Evolutionary conservation across 2,113 vertebrate species (phyloP).

Genomic region (Atlantisia rogersi): DNA sequence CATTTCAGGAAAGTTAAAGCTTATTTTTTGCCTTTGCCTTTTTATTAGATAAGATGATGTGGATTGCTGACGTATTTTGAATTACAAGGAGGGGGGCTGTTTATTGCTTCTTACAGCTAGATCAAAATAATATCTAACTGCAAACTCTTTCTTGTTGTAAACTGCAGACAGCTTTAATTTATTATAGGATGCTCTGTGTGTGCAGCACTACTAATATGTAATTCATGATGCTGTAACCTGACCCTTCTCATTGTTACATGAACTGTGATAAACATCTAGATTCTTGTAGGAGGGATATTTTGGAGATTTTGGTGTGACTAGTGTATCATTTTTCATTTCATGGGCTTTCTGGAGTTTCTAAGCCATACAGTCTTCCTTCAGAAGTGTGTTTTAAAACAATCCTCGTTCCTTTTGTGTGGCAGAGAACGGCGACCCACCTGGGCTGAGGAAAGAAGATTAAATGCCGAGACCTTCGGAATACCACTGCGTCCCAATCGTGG

Average conservation of each 20-base stretch:
- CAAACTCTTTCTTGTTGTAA: neutral
- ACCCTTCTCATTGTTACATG: neutral
- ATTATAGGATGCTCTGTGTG: neutral
- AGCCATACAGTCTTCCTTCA: neutral
- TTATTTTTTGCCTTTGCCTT: neutral
- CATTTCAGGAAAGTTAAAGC: neutral
- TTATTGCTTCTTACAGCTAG: neutral
- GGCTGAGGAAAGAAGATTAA: slow-evolving; percentile 95
- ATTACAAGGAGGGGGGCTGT: no score
- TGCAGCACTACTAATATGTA: neutral
- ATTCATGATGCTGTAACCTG: neutral
- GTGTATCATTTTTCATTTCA: neutral
- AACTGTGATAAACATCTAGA: neutral
- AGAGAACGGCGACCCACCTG: slow-evolving; percentile 95
- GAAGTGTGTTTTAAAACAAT: neutral
- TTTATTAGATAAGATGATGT: neutral
- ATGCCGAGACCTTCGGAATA: slow-evolving; percentile 95
- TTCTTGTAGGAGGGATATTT: neutral
- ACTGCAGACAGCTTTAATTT: neutral
- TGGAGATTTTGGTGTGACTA: neutral
- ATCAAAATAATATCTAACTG: neutral
- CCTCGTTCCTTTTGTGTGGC: neutral
- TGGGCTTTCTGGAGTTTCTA: neutral
- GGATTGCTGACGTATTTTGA: neutral
- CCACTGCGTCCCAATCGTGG: slow-evolving; percentile 89